phyloP scores from a whole-genome alignment of 1,140 invertebrate species.

The Conus ventricosus region DNA sequence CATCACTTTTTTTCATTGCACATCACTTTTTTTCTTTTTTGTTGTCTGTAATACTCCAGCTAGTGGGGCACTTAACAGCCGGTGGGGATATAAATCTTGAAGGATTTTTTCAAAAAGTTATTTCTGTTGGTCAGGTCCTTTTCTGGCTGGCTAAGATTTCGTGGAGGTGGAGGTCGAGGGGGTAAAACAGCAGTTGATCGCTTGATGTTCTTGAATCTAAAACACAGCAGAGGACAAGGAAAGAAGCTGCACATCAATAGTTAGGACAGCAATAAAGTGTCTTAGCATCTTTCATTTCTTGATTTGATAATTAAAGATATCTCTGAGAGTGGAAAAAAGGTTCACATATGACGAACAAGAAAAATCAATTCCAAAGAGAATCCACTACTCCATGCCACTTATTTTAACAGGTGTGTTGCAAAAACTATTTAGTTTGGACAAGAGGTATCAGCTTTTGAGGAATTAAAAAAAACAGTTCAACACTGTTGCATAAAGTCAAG shows the following conservation, averaged over 20 bases:
- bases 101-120: slow-evolving; percentile 56
- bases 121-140: slow-evolving; percentile 46
- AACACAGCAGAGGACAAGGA: slow-evolving; percentile 14
- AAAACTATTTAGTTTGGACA: too few species aligned
- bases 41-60: too few species aligned
- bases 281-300: not conserved
- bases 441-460: too few species aligned
- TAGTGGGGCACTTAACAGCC: not conserved
- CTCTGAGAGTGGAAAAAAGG: too few species aligned
- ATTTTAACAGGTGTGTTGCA: too few species aligned
- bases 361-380: too few species aligned
- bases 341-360: too few species aligned
- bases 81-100: slow-evolving; percentile 48
- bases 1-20: too few species aligned
- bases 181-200: slow-evolving; percentile 49
- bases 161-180: slow-evolving; percentile 46
- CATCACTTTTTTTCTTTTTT: too few species aligned
- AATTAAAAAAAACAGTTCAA: too few species aligned
- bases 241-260: not conserved
- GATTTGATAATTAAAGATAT: not conserved
- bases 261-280: not conserved
- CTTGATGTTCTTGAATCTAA: slow-evolving; percentile 49
- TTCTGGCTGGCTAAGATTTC: slow-evolving; percentile 42
- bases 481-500: too few species aligned
- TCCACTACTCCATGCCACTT: too few species aligned